phyloP scores from a whole-genome alignment of 1,140 invertebrate genomes.

The Chrysomallon squamiferum region DNA sequence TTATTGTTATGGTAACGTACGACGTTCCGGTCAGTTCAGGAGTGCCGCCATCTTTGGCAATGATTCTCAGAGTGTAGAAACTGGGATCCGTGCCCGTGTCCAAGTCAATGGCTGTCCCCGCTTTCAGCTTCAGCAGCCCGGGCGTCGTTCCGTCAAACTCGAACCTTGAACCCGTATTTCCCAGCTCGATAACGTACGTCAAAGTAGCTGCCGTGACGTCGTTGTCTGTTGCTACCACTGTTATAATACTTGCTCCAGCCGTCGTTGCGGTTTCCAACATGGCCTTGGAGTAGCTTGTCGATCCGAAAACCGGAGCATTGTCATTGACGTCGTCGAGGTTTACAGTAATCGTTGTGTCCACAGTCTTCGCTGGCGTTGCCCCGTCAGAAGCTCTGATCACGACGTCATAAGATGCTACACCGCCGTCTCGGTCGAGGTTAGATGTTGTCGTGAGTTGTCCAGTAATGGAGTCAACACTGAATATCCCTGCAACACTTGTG shows the following conservation, averaged over 20 bases:
- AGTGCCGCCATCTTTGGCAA: slow-evolving; percentile 18
- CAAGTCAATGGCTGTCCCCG: slow-evolving; percentile 6
- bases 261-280: background rate
- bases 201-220: background rate
- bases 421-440: background rate
- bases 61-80: slow-evolving; percentile 6
- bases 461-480: slow-evolving; percentile 22
- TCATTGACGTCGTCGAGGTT: background rate
- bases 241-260: background rate
- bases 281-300: background rate
- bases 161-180: slow-evolving; percentile 9
- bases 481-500: slow-evolving; percentile 9
- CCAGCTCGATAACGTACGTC: background rate
- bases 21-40: slow-evolving; percentile 25
- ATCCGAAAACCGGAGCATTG: slow-evolving; percentile 1
- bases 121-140: slow-evolving; percentile 21
- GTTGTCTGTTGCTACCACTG: background rate
- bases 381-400: background rate
- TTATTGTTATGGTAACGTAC: slow-evolving; percentile 31
- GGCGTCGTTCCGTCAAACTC: slow-evolving; percentile 14
- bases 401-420: background rate
- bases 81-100: background rate
- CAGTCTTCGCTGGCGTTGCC: background rate
- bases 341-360: background rate
- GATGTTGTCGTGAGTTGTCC: slow-evolving; percentile 18